Conservation (phyloP, 1,140 invertebrate species). For the Ditylenchus dipsaci region DNA sequence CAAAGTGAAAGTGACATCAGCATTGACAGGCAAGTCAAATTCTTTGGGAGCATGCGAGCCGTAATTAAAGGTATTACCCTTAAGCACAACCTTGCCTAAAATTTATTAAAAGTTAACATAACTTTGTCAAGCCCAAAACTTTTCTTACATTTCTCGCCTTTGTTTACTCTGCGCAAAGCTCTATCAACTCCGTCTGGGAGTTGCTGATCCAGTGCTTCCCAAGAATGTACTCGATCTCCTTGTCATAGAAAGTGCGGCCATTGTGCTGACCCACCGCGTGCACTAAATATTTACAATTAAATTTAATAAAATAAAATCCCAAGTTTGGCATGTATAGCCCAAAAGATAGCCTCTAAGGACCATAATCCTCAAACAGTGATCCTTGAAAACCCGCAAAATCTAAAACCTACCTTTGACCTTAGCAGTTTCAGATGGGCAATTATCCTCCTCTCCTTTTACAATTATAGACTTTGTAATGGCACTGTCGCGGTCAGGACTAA, state of each 20-base stretch:
- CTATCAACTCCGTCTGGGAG: constrained; percentile 77
- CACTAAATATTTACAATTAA: constrained; percentile 64
- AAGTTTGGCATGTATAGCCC: no score
- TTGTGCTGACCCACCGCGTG: constrained; percentile 70
- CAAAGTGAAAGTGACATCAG: constrained; percentile 69
- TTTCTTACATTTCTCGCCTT: not conserved
- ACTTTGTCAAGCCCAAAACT: not conserved
- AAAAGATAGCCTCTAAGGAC: no score
- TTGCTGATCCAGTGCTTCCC: constrained; percentile 76
- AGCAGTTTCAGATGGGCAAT: constrained; percentile 73
- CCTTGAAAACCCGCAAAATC: no score
- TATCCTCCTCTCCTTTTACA: constrained; percentile 67
- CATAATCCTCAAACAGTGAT: no score
- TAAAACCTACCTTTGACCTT: constrained; percentile 52
- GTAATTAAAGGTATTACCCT: constrained; percentile 73
- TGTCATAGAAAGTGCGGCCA: constrained; percentile 69
- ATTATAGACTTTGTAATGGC: constrained; percentile 74
- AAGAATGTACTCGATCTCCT: constrained; percentile 75
- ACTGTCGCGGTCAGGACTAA: constrained; percentile 70
- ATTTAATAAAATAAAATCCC: not conserved
- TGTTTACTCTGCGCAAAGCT: not conserved
- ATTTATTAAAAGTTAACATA: constrained; percentile 5
- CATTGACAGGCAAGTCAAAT: constrained; percentile 74
- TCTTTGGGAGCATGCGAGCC: constrained; percentile 69
- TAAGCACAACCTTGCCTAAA: constrained; percentile 69